Conservation (phyloP, 1,140 invertebrate species). For the Halotydeus destructor region DNA sequence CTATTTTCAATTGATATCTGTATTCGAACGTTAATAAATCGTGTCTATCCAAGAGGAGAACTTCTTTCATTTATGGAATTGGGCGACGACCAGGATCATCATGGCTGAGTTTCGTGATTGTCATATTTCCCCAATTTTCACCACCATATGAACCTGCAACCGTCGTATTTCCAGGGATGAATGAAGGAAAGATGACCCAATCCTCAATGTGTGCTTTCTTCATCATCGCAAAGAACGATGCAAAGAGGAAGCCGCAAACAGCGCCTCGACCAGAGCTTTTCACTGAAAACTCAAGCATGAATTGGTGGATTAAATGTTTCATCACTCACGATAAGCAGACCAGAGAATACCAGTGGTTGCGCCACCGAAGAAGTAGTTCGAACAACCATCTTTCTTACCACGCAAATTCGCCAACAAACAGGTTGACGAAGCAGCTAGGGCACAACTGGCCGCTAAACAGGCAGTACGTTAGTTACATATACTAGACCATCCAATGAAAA, state of each 20-base stretch:
- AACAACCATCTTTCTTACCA: slow-evolving; percentile 8
- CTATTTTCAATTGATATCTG: not conserved
- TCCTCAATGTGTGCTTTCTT: not conserved
- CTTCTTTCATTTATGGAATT: too few relatives aligned
- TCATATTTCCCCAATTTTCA: too few relatives aligned
- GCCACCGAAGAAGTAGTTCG: slow-evolving; percentile 5
- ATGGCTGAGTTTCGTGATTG: too few relatives aligned
- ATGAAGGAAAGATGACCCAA: not conserved
- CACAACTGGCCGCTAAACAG: not conserved
- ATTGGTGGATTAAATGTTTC: not conserved
- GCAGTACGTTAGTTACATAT: not conserved
- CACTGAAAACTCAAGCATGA: not conserved
- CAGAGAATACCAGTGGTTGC: slow-evolving; percentile 9
- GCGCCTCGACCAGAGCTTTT: not conserved
- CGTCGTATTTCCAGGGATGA: not conserved
- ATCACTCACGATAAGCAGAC: not conserved
- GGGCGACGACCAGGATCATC: too few relatives aligned
- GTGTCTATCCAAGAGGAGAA: too few relatives aligned
- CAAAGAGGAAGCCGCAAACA: not conserved
- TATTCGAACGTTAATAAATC: not conserved
- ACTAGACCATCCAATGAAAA: not conserved
- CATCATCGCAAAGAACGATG: not conserved
- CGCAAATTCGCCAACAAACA: slow-evolving; percentile 6
- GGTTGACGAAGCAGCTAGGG: not conserved
- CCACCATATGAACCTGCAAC: not conserved